phyloP scores from a whole-genome alignment of 2,888 invertebrate genomes.

The Drosophila atripex region DNA sequence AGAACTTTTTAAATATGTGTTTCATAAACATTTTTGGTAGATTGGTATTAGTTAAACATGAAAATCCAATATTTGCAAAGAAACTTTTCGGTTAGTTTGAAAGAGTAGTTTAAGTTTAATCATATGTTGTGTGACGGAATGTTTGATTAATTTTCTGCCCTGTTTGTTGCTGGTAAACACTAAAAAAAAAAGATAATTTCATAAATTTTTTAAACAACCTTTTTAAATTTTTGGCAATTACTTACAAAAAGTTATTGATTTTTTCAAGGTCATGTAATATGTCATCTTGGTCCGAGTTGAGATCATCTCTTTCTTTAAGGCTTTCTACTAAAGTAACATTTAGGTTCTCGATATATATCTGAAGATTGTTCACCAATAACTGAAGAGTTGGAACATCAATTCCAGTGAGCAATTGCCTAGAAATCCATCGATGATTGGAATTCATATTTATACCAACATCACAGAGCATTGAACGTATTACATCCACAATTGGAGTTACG shows the following conservation, averaged over 20 bases:
- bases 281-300: constrained; percentile 39
- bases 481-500: constrained; percentile 30
- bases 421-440: constrained; percentile 42
- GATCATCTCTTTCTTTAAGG: constrained; percentile 43
- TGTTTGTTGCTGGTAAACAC: constrained; percentile 36
- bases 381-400: constrained; percentile 24
- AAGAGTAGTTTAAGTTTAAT: constrained; percentile 16
- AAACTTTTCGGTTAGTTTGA: constrained; percentile 9
- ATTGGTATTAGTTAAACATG: constrained; percentile 28
- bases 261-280: constrained; percentile 38
- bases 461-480: constrained; percentile 33
- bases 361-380: constrained; percentile 37
- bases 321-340: constrained; percentile 36
- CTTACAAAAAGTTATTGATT: constrained; percentile 42
- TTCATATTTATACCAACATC: constrained; percentile 45
- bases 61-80: constrained; percentile 21
- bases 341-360: constrained; percentile 29
- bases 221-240: not conserved
- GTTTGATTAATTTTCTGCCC: constrained; percentile 25
- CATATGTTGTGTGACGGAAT: constrained; percentile 4
- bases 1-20: constrained; percentile 38
- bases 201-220: not conserved
- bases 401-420: constrained; percentile 46
- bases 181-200: not conserved
- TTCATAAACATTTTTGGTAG: constrained; percentile 35